These are phyloP conservation scores for Crossaster papposus DNA, from an alignment of 53 echinoderm and acorn worm species.

Conservation along the genomic window DNA sequence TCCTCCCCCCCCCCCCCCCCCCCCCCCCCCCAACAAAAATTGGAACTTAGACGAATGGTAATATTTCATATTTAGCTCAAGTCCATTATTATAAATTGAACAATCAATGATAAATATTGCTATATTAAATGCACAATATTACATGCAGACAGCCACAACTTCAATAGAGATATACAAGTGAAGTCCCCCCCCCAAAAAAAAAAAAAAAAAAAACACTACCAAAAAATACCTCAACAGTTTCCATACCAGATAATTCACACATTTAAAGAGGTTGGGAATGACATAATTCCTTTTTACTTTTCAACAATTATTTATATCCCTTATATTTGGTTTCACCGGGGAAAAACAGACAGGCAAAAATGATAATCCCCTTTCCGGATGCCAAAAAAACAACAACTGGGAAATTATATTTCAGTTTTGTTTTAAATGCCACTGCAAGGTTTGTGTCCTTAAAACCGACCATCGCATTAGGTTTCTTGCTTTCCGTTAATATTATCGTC, in stretches of 20 bases:
- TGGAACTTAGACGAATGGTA: background rate
- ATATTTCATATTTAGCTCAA: constrained; percentile 20
- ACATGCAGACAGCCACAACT: constrained; percentile 48
- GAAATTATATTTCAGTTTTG: background rate
- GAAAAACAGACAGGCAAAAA: background rate
- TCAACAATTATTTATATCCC: constrained; percentile 39
- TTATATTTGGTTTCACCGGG: constrained; percentile 2
- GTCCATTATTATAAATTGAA: constrained; percentile 39
- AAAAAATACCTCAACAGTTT: background rate
- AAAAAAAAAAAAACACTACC: background rate
- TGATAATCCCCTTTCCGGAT: constrained; percentile 4
- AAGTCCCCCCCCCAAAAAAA: constrained; percentile 12
- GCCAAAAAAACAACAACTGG: background rate
- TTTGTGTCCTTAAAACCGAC: constrained; percentile 43
- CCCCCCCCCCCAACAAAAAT: background rate
- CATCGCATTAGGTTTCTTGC: background rate
- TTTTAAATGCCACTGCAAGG: constrained; percentile 35
- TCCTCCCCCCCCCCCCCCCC: no score
- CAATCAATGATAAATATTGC: constrained; percentile 66
- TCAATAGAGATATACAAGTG: constrained; percentile 25
- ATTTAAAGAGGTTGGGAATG: constrained; percentile 38
- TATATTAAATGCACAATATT: constrained; percentile 54
- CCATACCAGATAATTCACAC: background rate
- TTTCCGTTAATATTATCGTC: background rate
- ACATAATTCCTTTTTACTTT: background rate